Conservation (phyloP, 2,113 vertebrate species). For the Chamaetylas fuelleborni region DNA sequence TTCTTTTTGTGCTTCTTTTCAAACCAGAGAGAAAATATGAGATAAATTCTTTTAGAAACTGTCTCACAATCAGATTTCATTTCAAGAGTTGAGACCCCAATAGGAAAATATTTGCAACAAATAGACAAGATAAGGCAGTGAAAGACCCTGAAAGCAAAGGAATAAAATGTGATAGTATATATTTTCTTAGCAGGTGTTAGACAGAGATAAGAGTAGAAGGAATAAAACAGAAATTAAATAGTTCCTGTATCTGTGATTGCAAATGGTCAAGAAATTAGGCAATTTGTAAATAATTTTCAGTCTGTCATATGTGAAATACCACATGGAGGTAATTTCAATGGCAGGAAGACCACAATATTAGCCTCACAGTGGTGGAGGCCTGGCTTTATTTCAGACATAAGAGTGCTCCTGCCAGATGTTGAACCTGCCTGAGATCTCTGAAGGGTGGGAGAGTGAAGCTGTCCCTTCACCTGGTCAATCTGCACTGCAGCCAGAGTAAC, state of each 20-base stretch:
- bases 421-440: neutral
- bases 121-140: neutral
- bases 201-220: slow-evolving; percentile 18
- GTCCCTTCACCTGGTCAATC: neutral
- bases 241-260: neutral
- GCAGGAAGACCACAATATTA: neutral
- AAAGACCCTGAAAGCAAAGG: neutral
- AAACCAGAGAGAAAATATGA: neutral
- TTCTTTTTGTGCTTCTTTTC: neutral
- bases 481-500: neutral
- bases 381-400: neutral
- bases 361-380: neutral
- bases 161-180: neutral
- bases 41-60: neutral
- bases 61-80: neutral
- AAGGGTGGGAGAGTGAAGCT: neutral
- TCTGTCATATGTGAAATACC: neutral
- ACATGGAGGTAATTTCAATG: neutral
- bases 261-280: neutral
- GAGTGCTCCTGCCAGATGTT: neutral
- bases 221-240: slow-evolving; percentile 1
- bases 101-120: slow-evolving; percentile 2
- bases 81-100: neutral
- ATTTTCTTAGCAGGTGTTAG: slow-evolving; percentile 17
- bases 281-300: neutral